These are phyloP conservation scores for Ephestia elutella DNA, from an alignment of 1,140 invertebrate species.

Conservation along the genomic window DNA sequence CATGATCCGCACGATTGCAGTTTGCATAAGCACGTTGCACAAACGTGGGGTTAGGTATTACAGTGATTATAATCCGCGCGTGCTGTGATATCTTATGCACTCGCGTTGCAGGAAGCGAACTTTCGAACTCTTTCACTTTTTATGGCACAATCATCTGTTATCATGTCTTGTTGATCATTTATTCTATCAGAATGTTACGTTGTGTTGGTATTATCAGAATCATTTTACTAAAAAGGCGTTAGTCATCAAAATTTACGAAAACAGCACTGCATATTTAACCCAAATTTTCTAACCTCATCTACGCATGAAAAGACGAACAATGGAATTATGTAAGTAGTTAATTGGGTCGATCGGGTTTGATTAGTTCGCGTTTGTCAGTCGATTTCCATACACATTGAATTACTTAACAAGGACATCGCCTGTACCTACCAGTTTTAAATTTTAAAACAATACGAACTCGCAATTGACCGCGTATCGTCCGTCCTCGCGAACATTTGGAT, in stretches of 20 bases:
- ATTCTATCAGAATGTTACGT: not conserved
- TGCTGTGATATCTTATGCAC: constrained; percentile 58
- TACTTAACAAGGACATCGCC: constrained; percentile 20
- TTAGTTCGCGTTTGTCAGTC: constrained; percentile 3
- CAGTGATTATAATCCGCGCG: constrained; percentile 63
- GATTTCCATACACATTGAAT: constrained; percentile 13
- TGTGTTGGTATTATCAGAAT: too few species aligned
- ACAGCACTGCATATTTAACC: not conserved
- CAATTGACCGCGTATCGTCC: constrained; percentile 42
- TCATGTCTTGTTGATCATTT: not conserved
- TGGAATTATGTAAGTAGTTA: constrained; percentile 24
- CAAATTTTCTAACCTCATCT: not conserved
- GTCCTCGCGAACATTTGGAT: constrained; percentile 33
- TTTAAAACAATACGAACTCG: constrained; percentile 32
- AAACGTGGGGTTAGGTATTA: constrained; percentile 54
- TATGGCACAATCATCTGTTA: constrained; percentile 14
- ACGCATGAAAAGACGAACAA: constrained; percentile 10
- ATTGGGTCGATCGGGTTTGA: constrained; percentile 17
- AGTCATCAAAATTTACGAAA: not conserved
- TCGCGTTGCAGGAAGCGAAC: constrained; percentile 48
- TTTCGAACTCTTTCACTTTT: constrained; percentile 63
- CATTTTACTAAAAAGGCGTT: not conserved
- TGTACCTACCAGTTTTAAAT: constrained; percentile 30
- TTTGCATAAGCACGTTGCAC: constrained; percentile 66
- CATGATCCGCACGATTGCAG: constrained; percentile 61